phyloP scores from a whole-genome alignment of 2,888 invertebrate genomes.

The Drosophila mimica region DNA sequence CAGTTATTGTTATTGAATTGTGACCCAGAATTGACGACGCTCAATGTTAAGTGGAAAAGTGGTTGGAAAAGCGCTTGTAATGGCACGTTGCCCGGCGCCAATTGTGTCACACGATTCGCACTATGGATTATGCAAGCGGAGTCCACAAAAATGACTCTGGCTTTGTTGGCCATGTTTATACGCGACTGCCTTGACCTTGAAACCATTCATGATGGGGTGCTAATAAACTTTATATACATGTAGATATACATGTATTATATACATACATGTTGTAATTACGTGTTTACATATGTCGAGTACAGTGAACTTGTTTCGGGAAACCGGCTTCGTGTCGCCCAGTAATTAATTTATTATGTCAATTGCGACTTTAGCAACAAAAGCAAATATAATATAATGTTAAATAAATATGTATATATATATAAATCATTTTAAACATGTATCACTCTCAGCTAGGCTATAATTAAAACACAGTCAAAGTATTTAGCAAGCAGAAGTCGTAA shows the following conservation, averaged over 20 bases:
- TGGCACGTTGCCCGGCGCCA: slow-evolving; percentile 6
- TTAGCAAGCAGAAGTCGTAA: background rate
- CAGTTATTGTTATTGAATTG: slow-evolving; percentile 9
- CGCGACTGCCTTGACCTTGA: slow-evolving; percentile 50
- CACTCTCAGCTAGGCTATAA: background rate
- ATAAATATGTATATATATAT: background rate
- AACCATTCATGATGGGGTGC: slow-evolving; percentile 38
- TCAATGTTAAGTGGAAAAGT: slow-evolving; percentile 17
- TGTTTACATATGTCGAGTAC: slow-evolving; percentile 12
- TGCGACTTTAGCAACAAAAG: too few relatives aligned
- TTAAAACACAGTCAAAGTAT: background rate
- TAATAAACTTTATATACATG: slow-evolving; percentile 13
- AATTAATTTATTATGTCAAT: background rate
- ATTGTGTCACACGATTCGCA: slow-evolving; percentile 19
- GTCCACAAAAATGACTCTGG: slow-evolving; percentile 25
- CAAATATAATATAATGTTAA: background rate
- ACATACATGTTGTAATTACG: background rate
- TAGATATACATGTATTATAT: too few relatives aligned
- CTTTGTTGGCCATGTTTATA: slow-evolving; percentile 12
- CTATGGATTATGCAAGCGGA: slow-evolving; percentile 29
- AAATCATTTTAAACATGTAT: background rate
- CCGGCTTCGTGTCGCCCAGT: background rate
- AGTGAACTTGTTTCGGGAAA: background rate
- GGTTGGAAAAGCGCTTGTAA: slow-evolving; percentile 29
- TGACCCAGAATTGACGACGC: slow-evolving; percentile 41